Conservation (phyloP, 2,113 vertebrate genomes). For the Baryphthengus martii region DNA sequence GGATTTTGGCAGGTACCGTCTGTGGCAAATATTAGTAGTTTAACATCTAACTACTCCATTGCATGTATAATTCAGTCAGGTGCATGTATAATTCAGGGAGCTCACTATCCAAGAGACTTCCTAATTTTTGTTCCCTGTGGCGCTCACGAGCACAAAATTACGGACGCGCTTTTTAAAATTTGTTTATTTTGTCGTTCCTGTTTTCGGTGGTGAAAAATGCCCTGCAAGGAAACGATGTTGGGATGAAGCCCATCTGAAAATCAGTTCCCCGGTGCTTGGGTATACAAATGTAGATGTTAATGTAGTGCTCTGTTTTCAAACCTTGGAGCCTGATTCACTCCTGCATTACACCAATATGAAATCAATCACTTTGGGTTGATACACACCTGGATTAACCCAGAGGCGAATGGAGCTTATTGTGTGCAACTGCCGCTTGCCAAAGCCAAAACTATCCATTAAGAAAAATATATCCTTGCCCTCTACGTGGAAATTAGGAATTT, state of each 20-base stretch:
- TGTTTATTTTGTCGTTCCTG: background rate
- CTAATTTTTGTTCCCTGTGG: conserved; percentile 41
- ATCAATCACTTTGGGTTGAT: background rate
- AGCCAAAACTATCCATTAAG: conserved; percentile 49
- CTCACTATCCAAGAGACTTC: background rate
- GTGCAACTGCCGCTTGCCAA: conserved; percentile 61
- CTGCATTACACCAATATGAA: conserved; percentile 35
- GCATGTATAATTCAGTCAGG: conserved; percentile 55
- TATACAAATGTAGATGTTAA: conserved; percentile 49
- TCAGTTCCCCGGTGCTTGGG: background rate
- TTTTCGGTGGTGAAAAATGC: background rate
- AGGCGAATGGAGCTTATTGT: conserved; percentile 27
- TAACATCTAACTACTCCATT: conserved; percentile 25
- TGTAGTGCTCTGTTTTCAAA: conserved; percentile 3
- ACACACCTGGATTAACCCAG: conserved; percentile 42
- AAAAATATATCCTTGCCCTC: background rate
- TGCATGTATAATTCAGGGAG: conserved; percentile 54
- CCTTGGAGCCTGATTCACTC: conserved; percentile 26
- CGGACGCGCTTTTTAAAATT: too few species aligned
- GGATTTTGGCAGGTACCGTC: conserved; percentile 3
- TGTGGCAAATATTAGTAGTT: conserved; percentile 46
- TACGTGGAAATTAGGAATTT: conserved; percentile 39
- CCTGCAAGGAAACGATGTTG: background rate
- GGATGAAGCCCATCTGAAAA: conserved; percentile 28
- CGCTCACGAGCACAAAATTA: background rate